These are phyloP conservation scores for Siniperca undulata DNA, from an alignment of 2,797 vertebrate genomes.

Conservation along the genomic window DNA sequence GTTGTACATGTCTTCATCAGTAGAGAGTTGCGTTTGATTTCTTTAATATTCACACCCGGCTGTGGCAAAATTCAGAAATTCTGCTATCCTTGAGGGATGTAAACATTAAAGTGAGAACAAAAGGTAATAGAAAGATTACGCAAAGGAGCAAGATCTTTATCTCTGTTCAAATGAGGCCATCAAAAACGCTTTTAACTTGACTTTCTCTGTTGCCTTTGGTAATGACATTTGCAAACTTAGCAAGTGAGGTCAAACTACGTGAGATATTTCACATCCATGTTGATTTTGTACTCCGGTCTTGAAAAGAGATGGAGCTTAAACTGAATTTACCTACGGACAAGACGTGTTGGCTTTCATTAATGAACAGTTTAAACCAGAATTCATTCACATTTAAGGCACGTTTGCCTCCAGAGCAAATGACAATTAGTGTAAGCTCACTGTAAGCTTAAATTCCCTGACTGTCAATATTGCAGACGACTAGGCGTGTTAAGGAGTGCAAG, in stretches of 20 bases:
- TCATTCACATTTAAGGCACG: constrained; percentile 50
- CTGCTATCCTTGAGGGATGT: constrained; percentile 36
- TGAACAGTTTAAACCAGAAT: constrained; percentile 42
- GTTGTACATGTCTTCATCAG: constrained; percentile 44
- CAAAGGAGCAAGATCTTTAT: constrained; percentile 37
- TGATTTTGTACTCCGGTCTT: constrained; percentile 37
- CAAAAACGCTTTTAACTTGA: constrained; percentile 39
- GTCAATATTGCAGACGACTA: constrained; percentile 58
- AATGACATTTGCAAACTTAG: constrained; percentile 62
- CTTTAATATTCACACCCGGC: constrained; percentile 30
- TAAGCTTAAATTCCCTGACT: constrained; percentile 54
- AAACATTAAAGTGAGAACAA: constrained; percentile 47
- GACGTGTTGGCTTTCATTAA: constrained; percentile 67
- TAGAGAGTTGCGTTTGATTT: constrained; percentile 35
- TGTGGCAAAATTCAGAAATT: constrained; percentile 36
- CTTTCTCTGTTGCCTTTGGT: constrained; percentile 60
- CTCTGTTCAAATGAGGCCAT: constrained; percentile 51
- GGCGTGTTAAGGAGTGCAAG: constrained; percentile 35
- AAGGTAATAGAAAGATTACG: constrained; percentile 34
- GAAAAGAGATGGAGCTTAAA: constrained; percentile 29
- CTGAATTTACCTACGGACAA: constrained; percentile 50
- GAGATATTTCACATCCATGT: constrained; percentile 39
- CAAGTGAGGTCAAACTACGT: constrained; percentile 52
- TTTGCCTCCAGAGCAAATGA: constrained; percentile 50
- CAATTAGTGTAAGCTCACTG: constrained; percentile 64